Evolutionary conservation across 2,888 invertebrate genomes (phyloP), one percentile per base, ranked within the genome.

Genomic region (Ochropleura plecta): DNA sequence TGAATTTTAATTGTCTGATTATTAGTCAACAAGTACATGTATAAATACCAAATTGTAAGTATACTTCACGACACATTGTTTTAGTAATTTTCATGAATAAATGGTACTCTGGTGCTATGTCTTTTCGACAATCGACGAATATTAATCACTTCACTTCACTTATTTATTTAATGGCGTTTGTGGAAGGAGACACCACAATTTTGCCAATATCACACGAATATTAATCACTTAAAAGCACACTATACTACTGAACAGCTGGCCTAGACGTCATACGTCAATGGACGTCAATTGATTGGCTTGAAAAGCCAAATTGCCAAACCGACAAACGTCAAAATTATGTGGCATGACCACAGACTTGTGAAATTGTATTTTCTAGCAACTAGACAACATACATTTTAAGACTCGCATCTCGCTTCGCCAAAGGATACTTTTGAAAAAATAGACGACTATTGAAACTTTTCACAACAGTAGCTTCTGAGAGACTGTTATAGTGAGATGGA

Each of bases 301-400:
- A 18, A 40, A 40, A 7, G 16, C 18, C 40, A 18, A 69, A 48
- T 6, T 8, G 53, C 16, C 53, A 40, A 72, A 71, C 53, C 53
- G 14, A 44, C n/a, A 72, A 30, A 73, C 49, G 73, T 73, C 73
- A 74, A 74, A 46, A 46, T 48, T 40, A 73, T n/a, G 60, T 51
- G 70, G 70, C 51, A 70, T 30, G 16, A 44, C 46, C 64, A 64
- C 48, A 64, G 64, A 48, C 30, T 16, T 20, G 40, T 64, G 9
- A 46, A 20, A 8, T 30, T 70, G 5, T 9, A n/a, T 16, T 65
- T 49, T 48, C 20, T 16, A 16, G 20, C 16, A 8, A 63, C 16
- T 49, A 49, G 30, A 30, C 49, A 65, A 30, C 18, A 49, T 12
- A 7, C 18, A 18, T 49, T 65, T 65, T 10, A 65, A 44, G n/a